Evolutionary conservation across 1,140 invertebrate species (phyloP), one percentile per base, ranked within the genome.

Genomic region (Doryteuthis pealeii): DNA sequence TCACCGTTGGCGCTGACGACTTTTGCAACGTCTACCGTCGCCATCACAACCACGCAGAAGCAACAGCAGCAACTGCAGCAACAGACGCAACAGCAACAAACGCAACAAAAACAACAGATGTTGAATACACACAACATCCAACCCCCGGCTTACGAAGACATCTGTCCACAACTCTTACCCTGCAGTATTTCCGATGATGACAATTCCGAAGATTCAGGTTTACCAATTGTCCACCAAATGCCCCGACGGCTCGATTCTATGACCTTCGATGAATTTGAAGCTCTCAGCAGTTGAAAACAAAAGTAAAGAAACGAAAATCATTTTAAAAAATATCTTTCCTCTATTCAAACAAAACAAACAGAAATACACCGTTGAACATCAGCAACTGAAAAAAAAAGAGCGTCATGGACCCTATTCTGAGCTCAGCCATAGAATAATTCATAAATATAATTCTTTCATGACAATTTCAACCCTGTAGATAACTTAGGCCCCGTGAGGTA

Each of bases 141-240:
- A 18, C 45, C 54, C 10, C n/a, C 45, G 26, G n/a, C 31, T 8
- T 32, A 54, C n/a, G 62, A 68, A 18, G 30, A 68, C 6, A 68
- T 68, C 28, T 68, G 73, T 28, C 69, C 69, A 40, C 77, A 76
- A 73, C 73, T 75, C 43, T 74, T 70, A 58, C 62, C 73, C 14
- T 73, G 76, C 18, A 79, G 76, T 43, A 75, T 76, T 65, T 79
- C 79, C 5, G 79, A 80, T 43, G 77, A 80, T 15, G 77, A 80
- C 54, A 80, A 80, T 73, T 80, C 79, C 0, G 77, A 75, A n/a
- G 77, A 80, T 62, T 75, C 73, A 12, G 75, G 73, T 67, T 49
- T 66, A 18, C 70, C 49, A 35, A 18, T 65, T 28, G 71, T 49
- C n/a, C 54, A 74, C 14, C 32, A 49, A 10, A 31, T 28, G 22